These are phyloP conservation scores for Helogale parvula DNA, from an alignment of 2,113 vertebrate genomes.

Conservation along the genomic window DNA sequence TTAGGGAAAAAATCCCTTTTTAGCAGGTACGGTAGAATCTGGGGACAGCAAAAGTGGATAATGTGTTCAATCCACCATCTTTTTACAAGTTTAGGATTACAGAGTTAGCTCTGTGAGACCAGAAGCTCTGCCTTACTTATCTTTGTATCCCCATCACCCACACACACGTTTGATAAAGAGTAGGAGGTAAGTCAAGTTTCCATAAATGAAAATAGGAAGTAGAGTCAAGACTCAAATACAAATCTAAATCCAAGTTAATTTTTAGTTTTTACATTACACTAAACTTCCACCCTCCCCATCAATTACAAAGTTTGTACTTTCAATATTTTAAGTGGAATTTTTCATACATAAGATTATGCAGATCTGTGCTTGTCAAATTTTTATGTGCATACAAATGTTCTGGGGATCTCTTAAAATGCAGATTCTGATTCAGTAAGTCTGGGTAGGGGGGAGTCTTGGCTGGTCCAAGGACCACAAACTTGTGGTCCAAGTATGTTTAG, in stretches of 20 bases:
- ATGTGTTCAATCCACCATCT: not conserved
- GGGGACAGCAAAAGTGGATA: not conserved
- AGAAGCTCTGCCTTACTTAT: not conserved
- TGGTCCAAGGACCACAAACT: not conserved
- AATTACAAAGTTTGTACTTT: constrained; percentile 30
- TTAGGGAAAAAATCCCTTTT: not conserved
- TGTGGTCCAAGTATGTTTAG: not conserved
- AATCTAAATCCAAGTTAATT: constrained; percentile 6
- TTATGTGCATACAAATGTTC: not conserved
- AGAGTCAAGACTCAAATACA: not conserved
- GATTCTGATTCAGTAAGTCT: not conserved
- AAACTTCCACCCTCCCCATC: not conserved
- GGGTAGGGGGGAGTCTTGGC: not conserved
- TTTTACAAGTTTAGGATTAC: not conserved
- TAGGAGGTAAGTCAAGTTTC: not conserved
- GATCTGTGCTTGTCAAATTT: not conserved
- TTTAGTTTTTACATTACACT: constrained; percentile 17
- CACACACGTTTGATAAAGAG: not conserved
- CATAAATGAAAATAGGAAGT: not conserved
- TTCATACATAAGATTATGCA: not conserved
- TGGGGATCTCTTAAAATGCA: not conserved
- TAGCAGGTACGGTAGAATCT: not conserved
- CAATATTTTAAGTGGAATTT: constrained; percentile 40
- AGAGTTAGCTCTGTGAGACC: not conserved
- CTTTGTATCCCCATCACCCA: not conserved